phyloP scores from a whole-genome alignment of 2,888 invertebrate species.

The Agrochola lychnidis region DNA sequence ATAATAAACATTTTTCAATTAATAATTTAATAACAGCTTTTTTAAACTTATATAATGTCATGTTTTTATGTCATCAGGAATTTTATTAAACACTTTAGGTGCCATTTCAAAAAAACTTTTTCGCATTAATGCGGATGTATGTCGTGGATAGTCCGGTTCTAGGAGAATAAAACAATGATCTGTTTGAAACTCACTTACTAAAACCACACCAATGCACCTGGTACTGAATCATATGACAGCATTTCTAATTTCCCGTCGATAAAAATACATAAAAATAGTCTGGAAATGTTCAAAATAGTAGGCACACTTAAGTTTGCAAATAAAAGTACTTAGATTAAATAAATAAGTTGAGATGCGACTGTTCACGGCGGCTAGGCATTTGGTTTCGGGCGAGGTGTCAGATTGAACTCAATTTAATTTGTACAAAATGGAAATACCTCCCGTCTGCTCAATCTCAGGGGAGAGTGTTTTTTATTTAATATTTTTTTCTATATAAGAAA shows the following conservation, averaged over 20 bases:
- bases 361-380: slow-evolving; percentile 67
- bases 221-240: background rate
- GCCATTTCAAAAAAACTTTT: no score
- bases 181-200: background rate
- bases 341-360: slow-evolving; percentile 46
- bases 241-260: background rate
- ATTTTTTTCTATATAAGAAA: slow-evolving; percentile 59
- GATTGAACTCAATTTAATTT: slow-evolving; percentile 76
- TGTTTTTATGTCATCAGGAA: no score
- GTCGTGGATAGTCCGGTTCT: background rate
- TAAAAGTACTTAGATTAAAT: slow-evolving; percentile 39
- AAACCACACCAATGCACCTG: no score
- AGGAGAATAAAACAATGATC: background rate
- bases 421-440: slow-evolving; percentile 73
- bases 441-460: slow-evolving; percentile 62
- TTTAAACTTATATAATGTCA: no score
- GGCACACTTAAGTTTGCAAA: no score
- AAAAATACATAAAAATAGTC: background rate
- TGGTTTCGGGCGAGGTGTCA: slow-evolving; percentile 65
- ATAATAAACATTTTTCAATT: no score
- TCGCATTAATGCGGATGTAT: no score
- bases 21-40: no score
- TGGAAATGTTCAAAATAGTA: background rate
- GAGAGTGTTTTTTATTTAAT: slow-evolving; percentile 65
- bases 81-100: no score